Base-by-base conservation (phyloP, 2,888 invertebrate species). In the Plebejus argus region DNA sequence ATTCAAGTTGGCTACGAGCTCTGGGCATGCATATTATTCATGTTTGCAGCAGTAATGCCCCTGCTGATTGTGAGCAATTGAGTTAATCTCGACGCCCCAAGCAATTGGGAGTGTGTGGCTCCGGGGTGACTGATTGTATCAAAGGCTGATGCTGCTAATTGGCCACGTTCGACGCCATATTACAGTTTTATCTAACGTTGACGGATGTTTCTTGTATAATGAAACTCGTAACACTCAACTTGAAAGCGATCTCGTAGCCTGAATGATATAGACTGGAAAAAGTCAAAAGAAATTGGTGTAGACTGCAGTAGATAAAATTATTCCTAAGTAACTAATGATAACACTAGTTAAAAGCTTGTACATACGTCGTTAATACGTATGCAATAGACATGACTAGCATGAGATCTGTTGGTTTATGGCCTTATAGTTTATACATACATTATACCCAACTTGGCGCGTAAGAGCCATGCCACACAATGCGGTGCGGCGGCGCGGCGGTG, bases 1-100 rank as follows among this genome's bases (percentile, higher is more conserved):
- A 86, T 85, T 85, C 86, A 81, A 81, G 82, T 78, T 80, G 82
- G 79, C 78, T 78, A 78, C 83, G 81, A 80, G 78, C 79, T 81
- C 81, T 74, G 80, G 77, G 78, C 80, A 80, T 82, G 84, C 83
- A 84, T 84, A 85, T 86, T 84, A 86, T 85, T 83, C 79, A 78
- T 86, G 86, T 87, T 86, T 86, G 86, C 85, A 83, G 80, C 82
- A 79, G 82, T 83, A 84, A 84, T 84, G 83, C 77, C 70, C 80
- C 78, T 79, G 81, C 82, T 84, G 87, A 85, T 86, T 88, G 85
- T 84, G 84, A 81, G 79, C 81, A 85, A 86, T 83, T 83, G 80
- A 82, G 82, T 83, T 84, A 83, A 78, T 79, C 70, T 76, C 76
- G 72, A 76, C 78, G 71, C 78, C 80, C 80, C 79, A 78, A 82